phyloP scores from a whole-genome alignment of 1,140 invertebrate genomes.

The Steinernema feltiae region DNA sequence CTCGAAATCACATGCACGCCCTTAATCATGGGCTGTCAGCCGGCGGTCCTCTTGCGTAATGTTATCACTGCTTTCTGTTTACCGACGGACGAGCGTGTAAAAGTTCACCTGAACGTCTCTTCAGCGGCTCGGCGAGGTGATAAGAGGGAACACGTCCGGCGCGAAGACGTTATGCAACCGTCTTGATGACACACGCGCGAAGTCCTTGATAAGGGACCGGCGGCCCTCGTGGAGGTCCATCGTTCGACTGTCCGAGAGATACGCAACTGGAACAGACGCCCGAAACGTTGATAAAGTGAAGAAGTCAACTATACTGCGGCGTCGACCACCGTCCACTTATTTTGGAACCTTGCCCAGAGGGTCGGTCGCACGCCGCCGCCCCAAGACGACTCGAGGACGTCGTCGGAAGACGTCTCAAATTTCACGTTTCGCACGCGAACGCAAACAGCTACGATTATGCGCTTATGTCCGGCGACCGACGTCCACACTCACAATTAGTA shows the following conservation, averaged over 20 bases:
- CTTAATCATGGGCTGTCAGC: no score
- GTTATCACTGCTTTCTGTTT: background rate
- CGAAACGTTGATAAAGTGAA: background rate
- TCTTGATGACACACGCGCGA: background rate
- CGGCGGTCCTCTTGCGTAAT: background rate
- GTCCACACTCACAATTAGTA: conserved; percentile 1
- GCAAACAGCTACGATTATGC: conserved; percentile 9
- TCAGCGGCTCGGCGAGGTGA: background rate
- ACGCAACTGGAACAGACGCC: background rate
- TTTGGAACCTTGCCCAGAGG: conserved; percentile 7
- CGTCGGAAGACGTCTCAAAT: background rate
- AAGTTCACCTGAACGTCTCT: conserved; percentile 1
- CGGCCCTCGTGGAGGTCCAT: background rate
- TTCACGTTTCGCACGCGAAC: conserved; percentile 8
- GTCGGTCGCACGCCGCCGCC: background rate
- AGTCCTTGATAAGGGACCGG: background rate
- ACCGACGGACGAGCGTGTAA: background rate
- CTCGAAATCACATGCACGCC: no score
- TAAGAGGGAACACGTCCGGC: background rate
- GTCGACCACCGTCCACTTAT: background rate
- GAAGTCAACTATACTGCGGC: background rate
- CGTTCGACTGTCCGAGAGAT: background rate
- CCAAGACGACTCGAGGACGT: conserved; percentile 1
- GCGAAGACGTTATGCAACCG: background rate
- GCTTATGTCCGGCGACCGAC: background rate